These are phyloP conservation scores for Nautilus pompilius DNA, from an alignment of 1,140 invertebrate species.

Conservation along the genomic window DNA sequence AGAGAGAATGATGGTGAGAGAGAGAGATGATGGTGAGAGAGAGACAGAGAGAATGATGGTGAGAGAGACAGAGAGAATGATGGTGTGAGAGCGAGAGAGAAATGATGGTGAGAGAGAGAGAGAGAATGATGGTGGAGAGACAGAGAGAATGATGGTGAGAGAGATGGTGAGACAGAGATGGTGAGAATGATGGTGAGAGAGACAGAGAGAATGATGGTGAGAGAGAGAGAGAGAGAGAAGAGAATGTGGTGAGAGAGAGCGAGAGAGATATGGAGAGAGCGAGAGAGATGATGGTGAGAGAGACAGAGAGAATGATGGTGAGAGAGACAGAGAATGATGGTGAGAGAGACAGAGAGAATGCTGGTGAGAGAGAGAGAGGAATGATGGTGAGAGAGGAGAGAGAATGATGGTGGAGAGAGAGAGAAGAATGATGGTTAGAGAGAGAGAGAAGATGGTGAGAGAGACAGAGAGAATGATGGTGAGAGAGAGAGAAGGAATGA, in stretches of 20 bases:
- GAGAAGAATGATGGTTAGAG: background rate
- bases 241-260: background rate
- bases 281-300: background rate
- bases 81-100: background rate
- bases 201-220: background rate
- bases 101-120: background rate
- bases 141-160: no score
- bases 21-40: background rate
- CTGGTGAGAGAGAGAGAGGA: background rate
- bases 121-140: background rate
- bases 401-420: background rate
- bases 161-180: background rate
- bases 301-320: background rate
- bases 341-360: no score
- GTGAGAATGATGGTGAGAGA: background rate
- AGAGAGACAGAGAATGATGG: conserved; percentile 1
- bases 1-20: background rate
- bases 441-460: no score
- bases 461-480: background rate
- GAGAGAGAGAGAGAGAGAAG: background rate
- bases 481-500: background rate
- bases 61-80: background rate
- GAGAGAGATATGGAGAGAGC: no score
- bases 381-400: background rate
- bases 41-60: background rate